These are phyloP conservation scores for Trachymyrmex septentrionalis DNA, from an alignment of 1,140 invertebrate genomes.

Conservation along the genomic window DNA sequence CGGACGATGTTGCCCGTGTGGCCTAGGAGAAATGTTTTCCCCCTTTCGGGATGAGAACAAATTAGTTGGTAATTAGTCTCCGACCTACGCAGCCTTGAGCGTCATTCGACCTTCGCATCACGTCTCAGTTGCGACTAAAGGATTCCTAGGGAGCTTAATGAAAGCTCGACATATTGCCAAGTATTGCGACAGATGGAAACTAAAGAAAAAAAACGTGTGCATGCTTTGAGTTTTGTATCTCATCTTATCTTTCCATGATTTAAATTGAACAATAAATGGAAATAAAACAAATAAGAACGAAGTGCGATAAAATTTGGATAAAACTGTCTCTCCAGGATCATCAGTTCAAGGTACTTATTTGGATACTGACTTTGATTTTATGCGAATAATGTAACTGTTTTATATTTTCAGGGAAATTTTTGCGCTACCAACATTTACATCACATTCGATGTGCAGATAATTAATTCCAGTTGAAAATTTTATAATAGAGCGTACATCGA, in stretches of 20 bases:
- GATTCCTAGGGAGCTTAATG: not conserved
- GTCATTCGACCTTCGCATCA: constrained; percentile 74
- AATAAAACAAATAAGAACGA: not conserved
- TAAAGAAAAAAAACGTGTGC: not conserved
- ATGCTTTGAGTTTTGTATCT: not conserved
- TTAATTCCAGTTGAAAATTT: constrained; percentile 32
- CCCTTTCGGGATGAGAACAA: constrained; percentile 57
- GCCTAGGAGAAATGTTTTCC: constrained; percentile 47
- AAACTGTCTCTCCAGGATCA: not conserved
- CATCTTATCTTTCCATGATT: not conserved
- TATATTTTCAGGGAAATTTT: not conserved
- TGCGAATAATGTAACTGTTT: not conserved
- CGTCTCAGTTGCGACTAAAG: constrained; percentile 5
- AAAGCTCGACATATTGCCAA: not conserved
- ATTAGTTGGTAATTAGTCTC: constrained; percentile 80
- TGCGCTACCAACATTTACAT: not conserved
- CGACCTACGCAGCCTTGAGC: constrained; percentile 63
- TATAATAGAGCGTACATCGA: constrained; percentile 1
- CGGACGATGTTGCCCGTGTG: not conserved
- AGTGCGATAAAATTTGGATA: not conserved
- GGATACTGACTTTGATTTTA: not conserved
- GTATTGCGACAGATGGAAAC: constrained; percentile 6
- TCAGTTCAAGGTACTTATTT: not conserved
- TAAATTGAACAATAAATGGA: not conserved
- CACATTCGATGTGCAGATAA: not conserved